Evolutionary conservation across 2,888 invertebrate species (phyloP).

Genomic region (Polyommatus iphigenia): DNA sequence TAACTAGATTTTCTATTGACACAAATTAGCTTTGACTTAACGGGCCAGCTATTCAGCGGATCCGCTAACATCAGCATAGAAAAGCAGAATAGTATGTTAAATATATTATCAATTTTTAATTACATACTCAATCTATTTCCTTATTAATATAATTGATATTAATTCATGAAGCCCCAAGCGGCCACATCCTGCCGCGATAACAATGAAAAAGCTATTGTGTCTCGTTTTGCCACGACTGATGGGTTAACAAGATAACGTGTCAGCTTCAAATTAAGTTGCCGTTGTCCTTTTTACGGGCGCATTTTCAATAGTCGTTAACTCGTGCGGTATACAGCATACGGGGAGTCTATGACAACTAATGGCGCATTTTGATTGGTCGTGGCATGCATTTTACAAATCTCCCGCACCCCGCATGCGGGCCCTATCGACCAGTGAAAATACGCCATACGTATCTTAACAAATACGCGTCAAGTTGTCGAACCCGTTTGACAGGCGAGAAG

Average conservation of each 20-base stretch:
- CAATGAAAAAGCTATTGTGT: too few relatives aligned
- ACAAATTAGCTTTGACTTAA: constrained; percentile 33
- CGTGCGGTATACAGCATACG: too few relatives aligned
- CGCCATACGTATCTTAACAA: too few relatives aligned
- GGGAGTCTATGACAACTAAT: too few relatives aligned
- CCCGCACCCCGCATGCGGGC: too few relatives aligned
- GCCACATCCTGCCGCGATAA: too few relatives aligned
- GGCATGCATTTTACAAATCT: too few relatives aligned
- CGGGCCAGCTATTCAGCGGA: neutral
- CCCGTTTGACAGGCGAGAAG: neutral
- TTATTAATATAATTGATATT: neutral
- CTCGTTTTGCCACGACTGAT: too few relatives aligned
- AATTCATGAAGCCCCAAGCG: too few relatives aligned
- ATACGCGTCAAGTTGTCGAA: constrained; percentile 8
- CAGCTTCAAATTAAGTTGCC: neutral
- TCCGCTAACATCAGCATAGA: neutral
- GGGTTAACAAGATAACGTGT: neutral
- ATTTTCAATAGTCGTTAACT: too few relatives aligned
- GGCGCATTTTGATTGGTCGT: too few relatives aligned
- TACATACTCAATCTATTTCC: neutral
- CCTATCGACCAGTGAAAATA: too few relatives aligned
- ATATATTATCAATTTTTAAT: neutral
- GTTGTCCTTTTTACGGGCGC: neutral
- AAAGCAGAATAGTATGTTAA: neutral
- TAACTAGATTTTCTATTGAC: constrained; percentile 27